phyloP scores from a whole-genome alignment of 2,113 vertebrate genomes.

The Butorides virescens region DNA sequence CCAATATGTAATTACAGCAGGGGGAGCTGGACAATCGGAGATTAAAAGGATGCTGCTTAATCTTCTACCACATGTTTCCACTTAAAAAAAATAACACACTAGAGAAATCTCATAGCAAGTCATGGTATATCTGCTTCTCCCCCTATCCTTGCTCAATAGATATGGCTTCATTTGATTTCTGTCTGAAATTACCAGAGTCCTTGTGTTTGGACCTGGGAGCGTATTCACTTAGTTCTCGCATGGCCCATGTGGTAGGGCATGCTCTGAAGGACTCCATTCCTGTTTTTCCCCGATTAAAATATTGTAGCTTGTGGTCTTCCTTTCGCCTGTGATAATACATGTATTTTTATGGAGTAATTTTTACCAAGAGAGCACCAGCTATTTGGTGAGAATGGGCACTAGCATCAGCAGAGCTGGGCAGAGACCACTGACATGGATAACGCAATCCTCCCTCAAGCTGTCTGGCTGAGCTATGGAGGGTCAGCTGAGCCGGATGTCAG shows the following conservation, averaged over 20 bases:
- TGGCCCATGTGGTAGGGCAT: background rate
- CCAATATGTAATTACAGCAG: slow-evolving; percentile 80
- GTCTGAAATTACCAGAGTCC: background rate
- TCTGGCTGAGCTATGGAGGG: background rate
- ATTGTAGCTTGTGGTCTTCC: background rate
- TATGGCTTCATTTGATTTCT: slow-evolving; percentile 1
- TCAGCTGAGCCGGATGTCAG: background rate
- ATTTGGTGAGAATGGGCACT: background rate
- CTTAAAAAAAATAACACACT: slow-evolving; percentile 45
- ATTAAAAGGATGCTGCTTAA: slow-evolving; percentile 76
- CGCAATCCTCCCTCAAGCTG: background rate
- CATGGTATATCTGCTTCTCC: background rate
- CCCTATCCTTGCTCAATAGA: background rate
- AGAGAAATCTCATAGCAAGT: slow-evolving; percentile 53
- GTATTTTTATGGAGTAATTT: background rate
- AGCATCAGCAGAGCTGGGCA: background rate
- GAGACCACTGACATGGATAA: background rate
- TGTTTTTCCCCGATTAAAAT: background rate
- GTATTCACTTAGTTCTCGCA: background rate
- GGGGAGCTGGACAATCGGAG: slow-evolving; percentile 76
- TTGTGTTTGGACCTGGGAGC: background rate
- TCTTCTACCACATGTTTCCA: slow-evolving; percentile 79
- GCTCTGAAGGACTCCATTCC: background rate
- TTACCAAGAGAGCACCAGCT: background rate
- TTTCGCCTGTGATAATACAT: background rate